These are phyloP conservation scores for Saccostrea glomerata DNA, from an alignment of 1,140 invertebrate species.

Conservation along the genomic window DNA sequence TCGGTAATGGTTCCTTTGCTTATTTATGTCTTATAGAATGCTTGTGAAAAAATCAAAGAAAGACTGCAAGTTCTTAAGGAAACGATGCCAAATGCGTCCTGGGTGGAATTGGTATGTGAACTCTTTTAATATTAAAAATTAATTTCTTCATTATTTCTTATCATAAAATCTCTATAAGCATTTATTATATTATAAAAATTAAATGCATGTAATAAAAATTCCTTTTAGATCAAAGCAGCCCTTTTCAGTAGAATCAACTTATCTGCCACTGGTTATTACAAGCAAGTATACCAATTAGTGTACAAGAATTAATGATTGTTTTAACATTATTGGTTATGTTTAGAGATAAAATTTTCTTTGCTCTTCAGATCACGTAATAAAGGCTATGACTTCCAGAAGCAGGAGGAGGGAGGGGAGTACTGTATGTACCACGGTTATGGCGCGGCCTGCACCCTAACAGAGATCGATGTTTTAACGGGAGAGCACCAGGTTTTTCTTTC, in stretches of 20 bases:
- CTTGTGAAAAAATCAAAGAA: constrained; percentile 9
- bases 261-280: constrained; percentile 91
- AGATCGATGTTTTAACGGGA: constrained; percentile 80
- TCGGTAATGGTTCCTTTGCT: neutral
- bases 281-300: constrained; percentile 52
- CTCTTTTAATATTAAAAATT: neutral
- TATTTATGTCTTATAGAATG: constrained; percentile 13
- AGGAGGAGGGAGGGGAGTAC: constrained; percentile 7
- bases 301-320: no score
- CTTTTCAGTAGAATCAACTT: constrained; percentile 89
- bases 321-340: no score
- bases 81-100: constrained; percentile 87
- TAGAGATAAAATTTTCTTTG: no score
- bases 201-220: no score
- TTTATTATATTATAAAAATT: no score
- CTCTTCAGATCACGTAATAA: neutral
- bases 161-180: constrained; percentile 3
- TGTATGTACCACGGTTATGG: constrained; percentile 57
- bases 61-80: constrained; percentile 83
- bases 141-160: neutral
- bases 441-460: constrained; percentile 75
- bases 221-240: constrained; percentile 80
- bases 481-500: constrained; percentile 74
- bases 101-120: constrained; percentile 88
- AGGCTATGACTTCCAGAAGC: neutral